Evolutionary conservation across 2,888 invertebrate genomes (phyloP), one percentile per base, ranked within the genome.

Genomic region (Drosophila quinaria): DNA sequence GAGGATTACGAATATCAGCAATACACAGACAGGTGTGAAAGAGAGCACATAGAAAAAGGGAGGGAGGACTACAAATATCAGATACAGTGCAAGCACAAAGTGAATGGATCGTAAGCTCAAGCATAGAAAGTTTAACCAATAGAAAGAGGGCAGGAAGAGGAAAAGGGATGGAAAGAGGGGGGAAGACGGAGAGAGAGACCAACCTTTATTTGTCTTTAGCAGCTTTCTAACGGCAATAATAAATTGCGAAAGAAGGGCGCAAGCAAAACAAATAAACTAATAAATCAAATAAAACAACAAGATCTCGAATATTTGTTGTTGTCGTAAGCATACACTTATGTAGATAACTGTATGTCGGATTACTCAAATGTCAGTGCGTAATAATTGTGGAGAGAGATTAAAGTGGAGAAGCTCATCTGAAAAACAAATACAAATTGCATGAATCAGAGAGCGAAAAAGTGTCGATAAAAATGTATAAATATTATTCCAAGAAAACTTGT

Each of bases 171-270:
- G 11, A 11, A 8, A 31, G 29, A 31, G 15, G 9, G 2, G 29
- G 2, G 8, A 6, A 11, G 10, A 11, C 6, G 13, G 13, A 11
- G 17, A n/a, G 11, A 4, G 31, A 54, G 31, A 17, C 81, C 68
- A 79, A 81, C 89, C 84, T 85, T 87, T 85, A 84, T 85, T 85
- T 85, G 79, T 68, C 65, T 84, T 89, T 84, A 65, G 74, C 87
- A 74, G 87, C 84, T 85, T 85, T 85, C 89, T 89, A 89, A 69
- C 72, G 54, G 74, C 62, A 62, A 66, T 46, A 66, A 78, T 46
- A 66, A 78, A 75, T 87, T 68, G 76, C 70, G 59, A 70, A 86
- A 79, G 77, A 86, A 70, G 84, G 81, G 87, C 70, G 78, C 49
- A 63, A 56, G 31, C 46, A 50, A 58, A 54, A 17, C 35, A 60